Evolutionary conservation across 2,888 invertebrate genomes (phyloP).

Genomic region (Alloplasta piceator): DNA sequence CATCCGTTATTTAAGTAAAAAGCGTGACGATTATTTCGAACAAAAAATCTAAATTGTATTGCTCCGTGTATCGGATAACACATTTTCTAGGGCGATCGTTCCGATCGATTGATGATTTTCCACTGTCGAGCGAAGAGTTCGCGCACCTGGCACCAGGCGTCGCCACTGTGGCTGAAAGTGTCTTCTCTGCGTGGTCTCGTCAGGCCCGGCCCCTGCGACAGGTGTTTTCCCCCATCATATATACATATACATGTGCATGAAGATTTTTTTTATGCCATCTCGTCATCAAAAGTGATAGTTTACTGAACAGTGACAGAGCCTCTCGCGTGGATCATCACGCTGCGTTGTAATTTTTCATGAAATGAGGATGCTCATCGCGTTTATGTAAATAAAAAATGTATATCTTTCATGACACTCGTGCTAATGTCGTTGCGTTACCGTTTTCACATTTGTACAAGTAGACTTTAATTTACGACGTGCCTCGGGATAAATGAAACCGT

Average conservation of each 20-base stretch:
- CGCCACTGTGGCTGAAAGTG: constrained; percentile 42
- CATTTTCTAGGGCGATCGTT: constrained; percentile 10
- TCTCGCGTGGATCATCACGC: not conserved
- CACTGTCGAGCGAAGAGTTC: constrained; percentile 30
- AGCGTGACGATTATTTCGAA: too few species aligned
- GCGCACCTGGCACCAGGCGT: constrained; percentile 39
- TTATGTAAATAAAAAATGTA: not conserved
- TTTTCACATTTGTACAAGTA: too few species aligned
- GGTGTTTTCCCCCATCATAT: constrained; percentile 27
- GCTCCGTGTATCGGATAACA: constrained; percentile 40
- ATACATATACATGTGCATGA: not conserved
- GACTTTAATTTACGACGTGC: too few species aligned
- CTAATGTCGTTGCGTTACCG: constrained; percentile 46
- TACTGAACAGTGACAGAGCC: constrained; percentile 16
- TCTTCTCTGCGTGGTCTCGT: not conserved
- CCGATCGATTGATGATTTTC: constrained; percentile 52
- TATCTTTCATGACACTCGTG: constrained; percentile 21
- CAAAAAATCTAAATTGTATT: too few species aligned
- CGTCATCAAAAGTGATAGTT: constrained; percentile 17
- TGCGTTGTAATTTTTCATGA: constrained; percentile 1
- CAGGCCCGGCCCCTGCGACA: constrained; percentile 16
- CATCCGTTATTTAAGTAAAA: too few species aligned
- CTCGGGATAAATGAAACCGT: not conserved
- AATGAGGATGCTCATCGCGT: constrained; percentile 19
- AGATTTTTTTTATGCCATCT: constrained; percentile 8